Percentiles rank a stretch among this genome's conserved stretches.
Conservation (phyloP, 2,113 vertebrate genomes). For the Atlantisia rogersi region DNA sequence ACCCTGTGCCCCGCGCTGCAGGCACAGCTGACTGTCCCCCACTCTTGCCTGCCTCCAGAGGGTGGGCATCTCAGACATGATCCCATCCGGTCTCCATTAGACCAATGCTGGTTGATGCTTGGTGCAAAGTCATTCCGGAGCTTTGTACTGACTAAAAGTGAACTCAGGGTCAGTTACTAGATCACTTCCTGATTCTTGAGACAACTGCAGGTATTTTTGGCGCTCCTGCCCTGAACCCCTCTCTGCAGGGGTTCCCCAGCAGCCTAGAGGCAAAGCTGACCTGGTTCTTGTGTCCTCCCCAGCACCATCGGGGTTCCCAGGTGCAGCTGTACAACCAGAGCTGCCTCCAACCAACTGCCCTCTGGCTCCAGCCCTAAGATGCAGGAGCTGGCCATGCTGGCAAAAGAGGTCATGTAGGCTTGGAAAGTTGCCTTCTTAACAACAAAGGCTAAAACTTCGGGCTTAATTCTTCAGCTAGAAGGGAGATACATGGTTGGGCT, state of each 20-base stretch:
- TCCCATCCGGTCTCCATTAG: accelerated
- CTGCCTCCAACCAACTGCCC: accelerated
- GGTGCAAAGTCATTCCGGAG: not conserved
- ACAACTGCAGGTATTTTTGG: not conserved
- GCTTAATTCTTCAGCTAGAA: not conserved
- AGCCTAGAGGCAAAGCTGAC: not conserved
- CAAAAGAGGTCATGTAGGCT: not conserved
- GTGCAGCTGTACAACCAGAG: not conserved
- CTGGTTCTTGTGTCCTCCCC: not conserved
- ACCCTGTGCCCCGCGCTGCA: not conserved
- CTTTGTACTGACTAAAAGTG: accelerated
- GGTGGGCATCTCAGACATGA: not conserved
- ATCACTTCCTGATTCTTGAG: not conserved
- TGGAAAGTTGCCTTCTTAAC: not conserved
- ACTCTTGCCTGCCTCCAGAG: not conserved
- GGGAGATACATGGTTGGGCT: not conserved
- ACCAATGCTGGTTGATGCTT: not conserved
- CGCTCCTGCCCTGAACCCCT: not conserved
- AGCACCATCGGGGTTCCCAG: not conserved
- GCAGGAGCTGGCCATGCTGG: not conserved
- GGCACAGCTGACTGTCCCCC: accelerated
- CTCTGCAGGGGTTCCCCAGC: not conserved
- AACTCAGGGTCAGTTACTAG: not conserved
- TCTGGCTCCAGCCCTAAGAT: not conserved
- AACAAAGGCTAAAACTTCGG: not conserved